phyloP scores from a whole-genome alignment of 30 jellyfish, hydroid and myxozoan genomes.

The Aurelia sp. region DNA sequence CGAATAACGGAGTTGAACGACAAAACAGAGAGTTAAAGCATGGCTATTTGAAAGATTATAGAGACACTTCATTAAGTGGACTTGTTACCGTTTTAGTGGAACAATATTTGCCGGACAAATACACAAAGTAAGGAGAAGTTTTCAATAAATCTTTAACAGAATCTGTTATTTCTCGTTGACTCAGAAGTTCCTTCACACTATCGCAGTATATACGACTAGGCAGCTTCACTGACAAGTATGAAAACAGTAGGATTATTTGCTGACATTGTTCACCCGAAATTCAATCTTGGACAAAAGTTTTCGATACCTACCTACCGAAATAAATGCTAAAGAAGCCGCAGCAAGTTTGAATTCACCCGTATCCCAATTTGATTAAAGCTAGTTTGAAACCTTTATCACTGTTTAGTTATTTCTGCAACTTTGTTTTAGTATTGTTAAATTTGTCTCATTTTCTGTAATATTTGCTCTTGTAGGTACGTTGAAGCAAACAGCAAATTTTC shows the following conservation, averaged over 20 bases:
- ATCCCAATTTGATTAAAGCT: neutral
- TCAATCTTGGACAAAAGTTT: too few species aligned
- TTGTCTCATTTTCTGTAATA: too few species aligned
- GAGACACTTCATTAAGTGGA: neutral
- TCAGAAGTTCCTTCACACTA: too few species aligned
- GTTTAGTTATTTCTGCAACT: neutral
- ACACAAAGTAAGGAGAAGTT: neutral
- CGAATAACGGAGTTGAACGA: constrained; percentile 68
- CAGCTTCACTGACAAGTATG: too few species aligned
- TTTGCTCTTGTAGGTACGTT: neutral
- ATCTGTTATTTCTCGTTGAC: too few species aligned
- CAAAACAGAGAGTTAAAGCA: constrained; percentile 17
- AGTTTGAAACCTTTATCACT: neutral
- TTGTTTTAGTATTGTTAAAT: neutral
- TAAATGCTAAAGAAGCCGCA: too few species aligned
- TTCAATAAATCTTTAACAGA: neutral
- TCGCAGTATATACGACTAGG: too few species aligned
- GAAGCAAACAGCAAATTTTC: neutral
- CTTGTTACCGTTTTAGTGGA: neutral
- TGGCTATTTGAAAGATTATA: neutral
- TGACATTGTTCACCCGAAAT: too few species aligned
- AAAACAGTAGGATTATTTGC: too few species aligned
- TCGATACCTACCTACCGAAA: too few species aligned
- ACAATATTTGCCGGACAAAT: constrained; percentile 1
- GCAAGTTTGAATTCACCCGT: too few species aligned